A percentile compares a stretch with the other conserved stretches of the same genome.
phyloP scores from a whole-genome alignment of 2,888 invertebrate species.

The Pyrrhia umbra region DNA sequence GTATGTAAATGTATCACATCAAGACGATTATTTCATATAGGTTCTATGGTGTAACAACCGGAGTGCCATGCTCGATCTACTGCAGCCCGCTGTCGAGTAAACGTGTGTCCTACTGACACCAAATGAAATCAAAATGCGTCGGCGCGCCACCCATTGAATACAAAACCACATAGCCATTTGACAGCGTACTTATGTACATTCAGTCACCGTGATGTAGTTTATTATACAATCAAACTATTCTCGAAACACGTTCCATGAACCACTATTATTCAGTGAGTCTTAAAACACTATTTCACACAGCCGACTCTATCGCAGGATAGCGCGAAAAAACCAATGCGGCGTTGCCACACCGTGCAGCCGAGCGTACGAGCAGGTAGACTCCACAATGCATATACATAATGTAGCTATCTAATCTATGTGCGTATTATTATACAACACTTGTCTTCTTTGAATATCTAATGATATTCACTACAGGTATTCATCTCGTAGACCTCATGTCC shows the following conservation, averaged over 20 bases:
- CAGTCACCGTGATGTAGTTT: constrained; percentile 73
- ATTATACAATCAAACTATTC: constrained; percentile 76
- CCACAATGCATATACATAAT: constrained; percentile 78
- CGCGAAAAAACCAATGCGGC: constrained; percentile 86
- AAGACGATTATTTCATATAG: constrained; percentile 71
- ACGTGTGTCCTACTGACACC: constrained; percentile 84
- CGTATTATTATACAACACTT: constrained; percentile 85
- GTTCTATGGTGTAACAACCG: constrained; percentile 69
- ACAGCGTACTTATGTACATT: constrained; percentile 67
- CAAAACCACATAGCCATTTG: constrained; percentile 70
- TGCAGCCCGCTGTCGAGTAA: constrained; percentile 73
- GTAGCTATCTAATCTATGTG: constrained; percentile 69
- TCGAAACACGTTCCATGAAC: constrained; percentile 75
- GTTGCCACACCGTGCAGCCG: constrained; percentile 88
- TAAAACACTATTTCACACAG: constrained; percentile 78
- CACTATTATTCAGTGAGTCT: constrained; percentile 73
- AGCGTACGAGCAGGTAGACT: constrained; percentile 86
- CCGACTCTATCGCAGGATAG: constrained; percentile 83
- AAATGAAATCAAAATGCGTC: constrained; percentile 81
- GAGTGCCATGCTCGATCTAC: constrained; percentile 60
- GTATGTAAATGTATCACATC: constrained; percentile 55
- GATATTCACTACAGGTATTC: constrained; percentile 60
- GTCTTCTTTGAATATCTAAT: constrained; percentile 77
- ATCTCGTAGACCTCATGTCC: constrained; percentile 82
- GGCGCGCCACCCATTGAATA: constrained; percentile 73